phyloP scores from a whole-genome alignment of 2,113 vertebrate species.

The Corvus hawaiiensis region DNA sequence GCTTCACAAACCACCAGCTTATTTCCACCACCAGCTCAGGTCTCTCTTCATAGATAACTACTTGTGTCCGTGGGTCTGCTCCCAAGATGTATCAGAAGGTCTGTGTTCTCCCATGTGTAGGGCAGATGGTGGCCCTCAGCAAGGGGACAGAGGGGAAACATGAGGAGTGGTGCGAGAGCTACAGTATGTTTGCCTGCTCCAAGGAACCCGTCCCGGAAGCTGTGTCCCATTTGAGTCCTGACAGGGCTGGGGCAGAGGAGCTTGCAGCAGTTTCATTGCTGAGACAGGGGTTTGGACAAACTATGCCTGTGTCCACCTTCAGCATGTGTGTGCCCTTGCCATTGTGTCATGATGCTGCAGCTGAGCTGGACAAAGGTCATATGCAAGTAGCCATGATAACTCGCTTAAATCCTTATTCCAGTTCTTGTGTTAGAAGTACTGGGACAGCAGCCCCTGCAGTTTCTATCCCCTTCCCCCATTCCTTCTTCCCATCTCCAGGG shows the following conservation, averaged over 20 bases:
- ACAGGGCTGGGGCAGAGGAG: accelerated
- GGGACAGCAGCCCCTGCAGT: slow-evolving; percentile 54
- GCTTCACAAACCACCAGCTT: not conserved
- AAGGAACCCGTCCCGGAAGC: not conserved
- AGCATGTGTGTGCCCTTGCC: too few relatives aligned
- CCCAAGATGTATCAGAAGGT: not conserved
- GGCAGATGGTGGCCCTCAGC: not conserved
- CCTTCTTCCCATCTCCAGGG: slow-evolving; percentile 1
- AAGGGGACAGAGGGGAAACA: not conserved
- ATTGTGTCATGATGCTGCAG: not conserved
- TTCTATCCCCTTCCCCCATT: slow-evolving; percentile 15
- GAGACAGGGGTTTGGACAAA: not conserved
- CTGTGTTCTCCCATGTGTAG: not conserved
- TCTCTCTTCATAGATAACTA: not conserved
- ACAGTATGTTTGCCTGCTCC: not conserved
- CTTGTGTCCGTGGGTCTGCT: accelerated
- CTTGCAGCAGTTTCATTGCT: not conserved
- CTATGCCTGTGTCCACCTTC: not conserved
- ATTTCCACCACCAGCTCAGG: accelerated
- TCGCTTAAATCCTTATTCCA: not conserved
- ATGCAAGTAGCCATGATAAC: not conserved
- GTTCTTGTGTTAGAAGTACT: not conserved
- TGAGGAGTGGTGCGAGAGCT: accelerated
- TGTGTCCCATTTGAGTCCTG: too few relatives aligned
- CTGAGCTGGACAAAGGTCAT: not conserved